phyloP scores from a whole-genome alignment of 64 coral and sea anemone genomes.

The Porites lutea region DNA sequence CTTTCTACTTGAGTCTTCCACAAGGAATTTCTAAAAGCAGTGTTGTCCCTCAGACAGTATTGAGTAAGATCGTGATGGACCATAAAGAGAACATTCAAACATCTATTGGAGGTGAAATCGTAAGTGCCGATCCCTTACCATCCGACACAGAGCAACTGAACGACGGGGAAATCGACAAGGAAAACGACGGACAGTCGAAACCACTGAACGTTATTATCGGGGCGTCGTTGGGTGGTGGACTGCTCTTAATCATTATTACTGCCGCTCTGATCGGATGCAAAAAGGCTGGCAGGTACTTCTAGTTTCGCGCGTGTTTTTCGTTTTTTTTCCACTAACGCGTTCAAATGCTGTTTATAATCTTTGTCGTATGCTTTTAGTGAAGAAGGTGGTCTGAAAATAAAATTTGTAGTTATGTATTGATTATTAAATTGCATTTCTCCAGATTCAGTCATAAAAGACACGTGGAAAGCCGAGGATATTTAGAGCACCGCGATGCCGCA shows the following conservation, averaged over 20 bases:
- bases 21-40: background rate
- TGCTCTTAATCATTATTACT: background rate
- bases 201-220: background rate
- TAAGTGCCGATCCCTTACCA: background rate
- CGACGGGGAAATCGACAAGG: background rate
- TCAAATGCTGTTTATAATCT: no score
- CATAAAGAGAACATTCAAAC: background rate
- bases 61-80: background rate
- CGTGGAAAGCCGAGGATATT: no score
- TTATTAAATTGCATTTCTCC: no score
- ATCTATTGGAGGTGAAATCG: background rate
- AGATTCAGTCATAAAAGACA: no score
- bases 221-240: background rate
- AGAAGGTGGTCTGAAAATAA: no score
- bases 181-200: background rate
- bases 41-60: background rate
- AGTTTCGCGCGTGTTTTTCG: no score
- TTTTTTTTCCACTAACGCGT: no score
- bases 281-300: background rate
- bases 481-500: no score
- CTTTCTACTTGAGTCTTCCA: conserved; percentile 8
- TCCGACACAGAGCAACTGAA: background rate
- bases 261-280: background rate
- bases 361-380: no score
- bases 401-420: no score